Conservation (phyloP, 2,888 invertebrate species). For the Dioctria linearis region DNA sequence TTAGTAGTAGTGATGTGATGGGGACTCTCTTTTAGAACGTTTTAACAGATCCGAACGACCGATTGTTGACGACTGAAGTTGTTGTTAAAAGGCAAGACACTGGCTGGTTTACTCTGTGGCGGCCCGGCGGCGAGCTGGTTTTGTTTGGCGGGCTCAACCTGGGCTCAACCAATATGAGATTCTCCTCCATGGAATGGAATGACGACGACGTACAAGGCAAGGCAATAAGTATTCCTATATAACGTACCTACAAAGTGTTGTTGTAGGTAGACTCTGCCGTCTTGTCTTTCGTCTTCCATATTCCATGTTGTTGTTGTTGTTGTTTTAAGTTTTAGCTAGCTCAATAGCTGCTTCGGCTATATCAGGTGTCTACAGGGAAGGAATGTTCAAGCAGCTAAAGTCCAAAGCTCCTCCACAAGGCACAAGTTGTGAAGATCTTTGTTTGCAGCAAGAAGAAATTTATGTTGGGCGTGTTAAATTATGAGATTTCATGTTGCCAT, state of each 20-base stretch:
- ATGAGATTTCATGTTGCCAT: conserved; percentile 40
- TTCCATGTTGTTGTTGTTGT: background rate
- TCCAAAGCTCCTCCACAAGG: background rate
- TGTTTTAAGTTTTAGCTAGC: background rate
- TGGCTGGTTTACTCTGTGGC: no score
- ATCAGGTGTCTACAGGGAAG: conserved; percentile 14
- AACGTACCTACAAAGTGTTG: conserved; percentile 1
- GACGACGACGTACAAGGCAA: background rate
- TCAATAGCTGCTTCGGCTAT: background rate
- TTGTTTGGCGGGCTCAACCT: no score
- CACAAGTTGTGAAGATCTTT: conserved; percentile 28
- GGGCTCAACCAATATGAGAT: background rate
- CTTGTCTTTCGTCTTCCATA: background rate
- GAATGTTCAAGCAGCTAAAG: conserved; percentile 18
- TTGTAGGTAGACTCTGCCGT: background rate
- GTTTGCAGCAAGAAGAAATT: conserved; percentile 13
- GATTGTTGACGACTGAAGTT: conserved; percentile 30
- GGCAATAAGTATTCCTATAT: background rate
- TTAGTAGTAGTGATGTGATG: background rate
- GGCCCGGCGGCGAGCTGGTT: no score
- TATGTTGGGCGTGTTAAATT: conserved; percentile 33
- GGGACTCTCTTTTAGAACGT: background rate
- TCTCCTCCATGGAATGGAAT: background rate
- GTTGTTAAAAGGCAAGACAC: background rate
- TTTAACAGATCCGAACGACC: conserved; percentile 12